These are phyloP conservation scores for Eurypyga helias DNA, from an alignment of 2,113 vertebrate species.

Conservation along the genomic window DNA sequence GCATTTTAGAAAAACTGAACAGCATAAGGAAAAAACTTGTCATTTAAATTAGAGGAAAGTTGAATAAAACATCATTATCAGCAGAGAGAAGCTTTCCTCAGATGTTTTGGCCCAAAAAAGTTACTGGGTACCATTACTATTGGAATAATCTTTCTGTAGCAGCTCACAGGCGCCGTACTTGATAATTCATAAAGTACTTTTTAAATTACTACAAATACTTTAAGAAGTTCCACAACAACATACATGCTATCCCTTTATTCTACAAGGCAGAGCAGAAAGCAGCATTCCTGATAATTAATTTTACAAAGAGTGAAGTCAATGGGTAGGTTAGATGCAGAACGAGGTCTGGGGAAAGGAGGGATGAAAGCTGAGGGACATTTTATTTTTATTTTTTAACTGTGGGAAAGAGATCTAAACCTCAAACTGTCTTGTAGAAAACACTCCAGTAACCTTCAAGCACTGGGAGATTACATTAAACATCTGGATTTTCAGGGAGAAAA, in stretches of 20 bases:
- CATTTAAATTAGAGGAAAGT: neutral
- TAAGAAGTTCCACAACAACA: fast-evolving
- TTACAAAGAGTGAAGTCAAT: neutral
- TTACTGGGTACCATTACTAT: neutral
- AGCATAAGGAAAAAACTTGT: neutral
- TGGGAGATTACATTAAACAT: neutral
- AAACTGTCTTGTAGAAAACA: neutral
- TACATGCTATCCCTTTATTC: neutral
- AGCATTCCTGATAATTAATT: neutral
- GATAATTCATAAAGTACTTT: neutral
- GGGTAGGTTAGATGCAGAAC: neutral
- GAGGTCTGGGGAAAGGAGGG: neutral
- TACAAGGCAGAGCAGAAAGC: neutral
- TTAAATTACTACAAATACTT: neutral
- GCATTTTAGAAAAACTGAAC: neutral
- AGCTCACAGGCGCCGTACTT: neutral
- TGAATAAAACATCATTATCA: neutral
- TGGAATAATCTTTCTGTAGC: neutral
- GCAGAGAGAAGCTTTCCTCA: neutral
- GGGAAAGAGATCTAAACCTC: neutral
- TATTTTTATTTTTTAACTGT: neutral
- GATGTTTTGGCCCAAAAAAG: neutral
- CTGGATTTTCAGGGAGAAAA: neutral
- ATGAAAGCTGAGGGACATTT: neutral
- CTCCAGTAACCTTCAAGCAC: neutral